Percentiles rank a stretch among this genome's conserved stretches.
Evolutionary conservation across 1,140 invertebrate genomes (phyloP).

Genomic region (Cydia splendana): DNA sequence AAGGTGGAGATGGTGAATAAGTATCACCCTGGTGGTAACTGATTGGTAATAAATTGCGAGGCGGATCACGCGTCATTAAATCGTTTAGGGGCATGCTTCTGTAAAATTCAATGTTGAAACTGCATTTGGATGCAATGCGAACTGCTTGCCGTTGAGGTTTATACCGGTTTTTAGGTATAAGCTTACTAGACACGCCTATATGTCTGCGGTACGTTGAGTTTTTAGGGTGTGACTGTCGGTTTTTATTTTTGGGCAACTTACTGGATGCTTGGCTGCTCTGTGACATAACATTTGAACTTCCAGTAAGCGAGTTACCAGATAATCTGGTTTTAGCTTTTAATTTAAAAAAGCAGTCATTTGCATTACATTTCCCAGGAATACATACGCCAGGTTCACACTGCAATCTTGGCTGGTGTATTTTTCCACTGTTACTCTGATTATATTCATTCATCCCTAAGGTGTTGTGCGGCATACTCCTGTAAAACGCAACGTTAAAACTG

Average conservation of each 20-base stretch:
- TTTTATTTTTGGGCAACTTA: not conserved
- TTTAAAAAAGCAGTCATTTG: not conserved
- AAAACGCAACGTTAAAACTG: not conserved
- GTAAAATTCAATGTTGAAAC: constrained; percentile 12
- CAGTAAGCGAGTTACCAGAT: not conserved
- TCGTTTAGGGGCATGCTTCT: not conserved
- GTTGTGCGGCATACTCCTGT: not conserved
- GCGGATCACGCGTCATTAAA: not conserved
- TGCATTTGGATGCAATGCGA: not conserved
- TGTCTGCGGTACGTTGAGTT: not conserved
- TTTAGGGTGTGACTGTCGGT: not conserved
- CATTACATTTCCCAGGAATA: not conserved
- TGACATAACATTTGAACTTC: not conserved
- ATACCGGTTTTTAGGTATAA: not conserved
- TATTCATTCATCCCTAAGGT: not conserved
- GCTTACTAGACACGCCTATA: not conserved
- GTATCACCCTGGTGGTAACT: not conserved
- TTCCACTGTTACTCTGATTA: not conserved
- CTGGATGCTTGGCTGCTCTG: not conserved
- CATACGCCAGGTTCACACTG: not conserved
- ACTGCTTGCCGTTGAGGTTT: not conserved
- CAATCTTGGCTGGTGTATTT: not conserved
- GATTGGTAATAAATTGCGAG: not conserved
- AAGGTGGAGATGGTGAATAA: not conserved
- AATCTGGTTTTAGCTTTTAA: not conserved